Evolutionary conservation across 2,113 vertebrate genomes (phyloP).

Genomic region (Scytalopus superciliaris): DNA sequence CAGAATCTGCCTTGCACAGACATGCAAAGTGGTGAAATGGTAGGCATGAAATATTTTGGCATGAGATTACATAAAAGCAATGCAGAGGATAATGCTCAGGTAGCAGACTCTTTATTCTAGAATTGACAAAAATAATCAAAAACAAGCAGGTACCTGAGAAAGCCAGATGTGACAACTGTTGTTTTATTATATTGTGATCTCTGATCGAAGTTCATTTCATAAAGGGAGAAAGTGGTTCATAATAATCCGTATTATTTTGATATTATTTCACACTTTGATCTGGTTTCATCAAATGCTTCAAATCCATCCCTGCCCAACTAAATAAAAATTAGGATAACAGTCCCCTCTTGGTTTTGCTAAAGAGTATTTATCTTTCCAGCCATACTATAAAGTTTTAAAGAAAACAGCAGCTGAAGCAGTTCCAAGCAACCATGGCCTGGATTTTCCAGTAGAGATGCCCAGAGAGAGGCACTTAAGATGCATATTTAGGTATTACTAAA

Average conservation of each 20-base stretch:
- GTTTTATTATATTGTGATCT: not conserved
- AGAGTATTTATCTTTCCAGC: constrained; percentile 8
- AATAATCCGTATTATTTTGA: not conserved
- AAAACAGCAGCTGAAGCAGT: not conserved
- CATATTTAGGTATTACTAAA: constrained; percentile 42
- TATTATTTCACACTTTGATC: not conserved
- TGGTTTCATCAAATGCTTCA: not conserved
- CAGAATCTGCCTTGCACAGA: not conserved
- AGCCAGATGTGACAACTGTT: not conserved
- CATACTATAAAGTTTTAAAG: not conserved
- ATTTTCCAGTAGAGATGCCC: constrained; percentile 38
- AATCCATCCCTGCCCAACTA: not conserved
- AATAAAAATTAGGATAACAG: not conserved
- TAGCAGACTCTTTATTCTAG: not conserved
- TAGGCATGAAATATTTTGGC: not conserved
- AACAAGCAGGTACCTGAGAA: not conserved
- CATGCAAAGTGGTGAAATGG: not conserved
- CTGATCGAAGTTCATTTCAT: not conserved
- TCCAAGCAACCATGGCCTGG: not conserved
- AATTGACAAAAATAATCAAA: not conserved
- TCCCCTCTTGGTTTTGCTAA: not conserved
- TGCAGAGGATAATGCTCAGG: not conserved
- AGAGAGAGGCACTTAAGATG: constrained; percentile 6
- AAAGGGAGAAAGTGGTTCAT: not conserved
- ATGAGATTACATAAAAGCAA: not conserved